Percentiles rank a stretch among this genome's conserved stretches.
Conservation (phyloP, 2,888 invertebrate genomes). For the Epirrita christyi region DNA sequence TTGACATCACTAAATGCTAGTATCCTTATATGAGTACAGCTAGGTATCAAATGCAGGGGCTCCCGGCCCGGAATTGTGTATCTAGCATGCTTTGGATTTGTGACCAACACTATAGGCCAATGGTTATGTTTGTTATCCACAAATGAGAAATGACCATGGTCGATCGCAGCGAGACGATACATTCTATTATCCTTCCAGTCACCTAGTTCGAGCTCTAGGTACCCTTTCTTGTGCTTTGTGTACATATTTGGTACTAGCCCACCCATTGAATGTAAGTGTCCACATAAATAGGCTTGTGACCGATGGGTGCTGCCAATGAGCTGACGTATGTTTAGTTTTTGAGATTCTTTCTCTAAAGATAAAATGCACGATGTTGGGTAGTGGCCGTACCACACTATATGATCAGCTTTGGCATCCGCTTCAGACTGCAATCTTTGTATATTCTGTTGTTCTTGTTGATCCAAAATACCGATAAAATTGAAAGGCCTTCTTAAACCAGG, state of each 20-base stretch:
- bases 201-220: conserved; percentile 93
- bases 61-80: conserved; percentile 90
- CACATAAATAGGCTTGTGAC: conserved; percentile 93
- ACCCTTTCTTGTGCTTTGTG: conserved; percentile 92
- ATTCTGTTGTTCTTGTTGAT: conserved; percentile 82
- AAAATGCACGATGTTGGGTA: conserved; percentile 96
- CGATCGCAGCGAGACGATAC: conserved; percentile 93
- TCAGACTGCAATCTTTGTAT: conserved; percentile 84
- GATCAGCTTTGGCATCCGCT: conserved; percentile 76
- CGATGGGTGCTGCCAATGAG: conserved; percentile 85
- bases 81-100: conserved; percentile 95
- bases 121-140: conserved; percentile 89
- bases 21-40: conserved; percentile 92
- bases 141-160: conserved; percentile 95
- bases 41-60: conserved; percentile 86
- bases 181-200: conserved; percentile 97
- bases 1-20: conserved; percentile 90
- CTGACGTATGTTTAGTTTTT: conserved; percentile 79
- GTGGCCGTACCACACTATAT: conserved; percentile 90
- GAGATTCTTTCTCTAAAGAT: conserved; percentile 78
- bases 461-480: conserved; percentile 93
- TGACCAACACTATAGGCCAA: conserved; percentile 94
- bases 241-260: conserved; percentile 94
- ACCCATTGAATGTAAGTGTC: conserved; percentile 94
- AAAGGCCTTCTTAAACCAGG: conserved; percentile 95